A percentile compares a stretch with the other conserved stretches of the same genome.
phyloP scores from a whole-genome alignment of 1,140 invertebrate species.

The Druon quercuslanigerum region DNA sequence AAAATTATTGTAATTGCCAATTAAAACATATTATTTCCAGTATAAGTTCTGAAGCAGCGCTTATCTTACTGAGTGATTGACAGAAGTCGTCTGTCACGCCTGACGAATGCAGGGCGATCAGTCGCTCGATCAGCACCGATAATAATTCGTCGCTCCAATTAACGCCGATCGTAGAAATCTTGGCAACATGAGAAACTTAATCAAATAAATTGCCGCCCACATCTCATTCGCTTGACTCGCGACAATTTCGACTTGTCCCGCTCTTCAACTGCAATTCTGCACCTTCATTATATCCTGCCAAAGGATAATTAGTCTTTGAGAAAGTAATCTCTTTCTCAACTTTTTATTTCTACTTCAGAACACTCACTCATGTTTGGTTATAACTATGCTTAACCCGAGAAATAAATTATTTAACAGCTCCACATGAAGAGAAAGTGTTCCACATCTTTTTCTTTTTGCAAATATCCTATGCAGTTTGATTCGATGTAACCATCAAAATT shows the following conservation, averaged over 20 bases:
- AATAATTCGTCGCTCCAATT: constrained; percentile 41
- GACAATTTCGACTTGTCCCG: constrained; percentile 35
- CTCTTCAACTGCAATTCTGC: constrained; percentile 7
- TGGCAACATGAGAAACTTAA: neutral
- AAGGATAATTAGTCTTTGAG: constrained; percentile 18
- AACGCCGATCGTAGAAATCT: constrained; percentile 18
- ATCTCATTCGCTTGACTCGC: constrained; percentile 37
- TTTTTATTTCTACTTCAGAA: constrained; percentile 7
- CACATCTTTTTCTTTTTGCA: neutral
- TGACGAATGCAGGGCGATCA: constrained; percentile 19
- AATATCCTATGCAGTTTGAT: no score
- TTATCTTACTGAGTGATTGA: constrained; percentile 32
- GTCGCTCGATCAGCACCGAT: constrained; percentile 26
- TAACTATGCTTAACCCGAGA: neutral
- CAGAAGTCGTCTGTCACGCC: constrained; percentile 32
- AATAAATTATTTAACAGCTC: constrained; percentile 19
- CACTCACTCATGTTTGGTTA: neutral
- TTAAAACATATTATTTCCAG: neutral
- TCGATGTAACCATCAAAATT: no score
- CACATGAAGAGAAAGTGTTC: constrained; percentile 21
- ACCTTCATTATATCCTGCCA: constrained; percentile 11
- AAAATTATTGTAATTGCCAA: no score
- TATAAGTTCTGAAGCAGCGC: neutral
- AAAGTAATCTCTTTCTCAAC: constrained; percentile 6
- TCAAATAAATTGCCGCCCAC: constrained; percentile 25